These are phyloP conservation scores for Julus scanicus DNA, from an alignment of 2,888 invertebrate genomes.

Conservation along the genomic window DNA sequence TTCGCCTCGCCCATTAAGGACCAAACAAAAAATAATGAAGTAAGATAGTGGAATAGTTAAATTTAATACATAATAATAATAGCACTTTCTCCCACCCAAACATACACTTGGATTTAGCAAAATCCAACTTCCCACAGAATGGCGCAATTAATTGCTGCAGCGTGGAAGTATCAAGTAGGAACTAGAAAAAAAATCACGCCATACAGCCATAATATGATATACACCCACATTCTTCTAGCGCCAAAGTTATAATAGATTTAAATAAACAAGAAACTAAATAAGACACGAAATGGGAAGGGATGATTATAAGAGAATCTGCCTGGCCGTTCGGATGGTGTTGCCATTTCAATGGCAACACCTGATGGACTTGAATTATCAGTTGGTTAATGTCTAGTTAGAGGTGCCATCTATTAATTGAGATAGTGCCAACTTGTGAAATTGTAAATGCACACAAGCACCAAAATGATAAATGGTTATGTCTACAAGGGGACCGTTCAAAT, in stretches of 20 bases:
- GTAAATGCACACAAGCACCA: neutral
- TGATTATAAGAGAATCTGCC: neutral
- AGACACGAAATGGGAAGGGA: neutral
- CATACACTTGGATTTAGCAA: neutral
- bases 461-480: neutral
- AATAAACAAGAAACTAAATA: neutral
- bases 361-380: neutral
- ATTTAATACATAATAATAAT: conserved; percentile 37
- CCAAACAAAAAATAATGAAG: neutral
- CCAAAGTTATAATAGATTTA: conserved; percentile 6
- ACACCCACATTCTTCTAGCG: conserved; percentile 1
- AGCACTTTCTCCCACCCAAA: neutral
- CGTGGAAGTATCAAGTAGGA: neutral
- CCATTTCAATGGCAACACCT: neutral
- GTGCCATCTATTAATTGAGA: neutral
- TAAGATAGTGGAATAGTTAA: conserved; percentile 7
- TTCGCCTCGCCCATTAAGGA: neutral
- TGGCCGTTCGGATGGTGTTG: neutral
- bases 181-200: conserved; percentile 14
- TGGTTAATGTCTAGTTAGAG: neutral
- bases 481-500: neutral
- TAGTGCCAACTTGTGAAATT: neutral
- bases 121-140: neutral
- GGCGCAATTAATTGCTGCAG: neutral
- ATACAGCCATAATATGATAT: neutral